Base-by-base conservation (phyloP, 2,888 invertebrate genomes). In the Brachynemurus nebulosus region DNA sequence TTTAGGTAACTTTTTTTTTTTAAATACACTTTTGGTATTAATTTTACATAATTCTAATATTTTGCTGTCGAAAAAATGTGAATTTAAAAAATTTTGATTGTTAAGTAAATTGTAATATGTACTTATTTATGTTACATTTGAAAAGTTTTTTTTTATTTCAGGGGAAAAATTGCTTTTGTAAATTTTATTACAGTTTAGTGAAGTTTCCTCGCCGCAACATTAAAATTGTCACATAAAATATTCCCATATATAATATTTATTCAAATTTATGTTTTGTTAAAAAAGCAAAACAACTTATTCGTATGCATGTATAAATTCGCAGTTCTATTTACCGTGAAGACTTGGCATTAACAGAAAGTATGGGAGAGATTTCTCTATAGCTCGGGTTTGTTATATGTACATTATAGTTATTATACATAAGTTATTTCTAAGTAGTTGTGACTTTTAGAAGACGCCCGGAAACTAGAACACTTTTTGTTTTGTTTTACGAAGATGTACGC, bases 381-480 rank as follows among this genome's bases (percentile, higher is more conserved):
- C 9, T 27, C 6, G 9, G 27, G 27, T 27, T 4, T 30, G 30
- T 30, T 30, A 6, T 30, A 30, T 30, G 14, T 30, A 30, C n/a
- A n/a, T n/a, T n/a, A n/a, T n/a, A n/a, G n/a, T n/a, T n/a, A n/a
- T n/a, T n/a, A n/a, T n/a, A n/a, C n/a, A n/a, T n/a, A n/a, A n/a
- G n/a, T n/a, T n/a, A n/a, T n/a, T n/a, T n/a, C n/a, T 30, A 11
- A 30, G 14, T 7, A 30, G 30, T 30, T 12, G n/a, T n/a, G 30
- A 30, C 30, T 11, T 30, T n/a, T 6, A 30, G 9, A 11, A 30
- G 30, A 30, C 30, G 11, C 30, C 7, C 30, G 30, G n/a, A 14
- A 30, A 30, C 30, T 30, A 30, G 30, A 30, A 30, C 30, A 30
- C n/a, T 30, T 30, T 30, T 30, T 30, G 30, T 11, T 30, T n/a